These are phyloP conservation scores for Diploptera punctata DNA, from an alignment of 2,888 invertebrate species.

Conservation along the genomic window DNA sequence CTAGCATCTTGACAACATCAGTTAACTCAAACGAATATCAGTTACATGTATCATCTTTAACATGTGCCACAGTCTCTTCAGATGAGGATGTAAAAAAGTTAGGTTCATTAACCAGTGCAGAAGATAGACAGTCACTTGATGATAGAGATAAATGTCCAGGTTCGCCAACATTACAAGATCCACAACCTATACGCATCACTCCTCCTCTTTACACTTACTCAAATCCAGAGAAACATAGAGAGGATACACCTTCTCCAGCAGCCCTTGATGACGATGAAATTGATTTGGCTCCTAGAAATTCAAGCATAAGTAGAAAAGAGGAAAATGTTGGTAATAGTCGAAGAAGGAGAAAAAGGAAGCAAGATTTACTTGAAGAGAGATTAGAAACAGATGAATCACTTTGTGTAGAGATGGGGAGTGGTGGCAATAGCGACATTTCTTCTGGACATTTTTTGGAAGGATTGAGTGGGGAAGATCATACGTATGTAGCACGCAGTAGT, in stretches of 20 bases:
- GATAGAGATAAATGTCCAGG: constrained; percentile 39
- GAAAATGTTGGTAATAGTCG: constrained; percentile 47
- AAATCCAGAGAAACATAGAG: constrained; percentile 69
- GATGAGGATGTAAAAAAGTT: background rate
- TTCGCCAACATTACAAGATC: constrained; percentile 54
- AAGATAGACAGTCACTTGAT: constrained; percentile 50
- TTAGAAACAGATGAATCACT: constrained; percentile 30
- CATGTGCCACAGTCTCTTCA: background rate
- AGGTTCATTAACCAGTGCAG: background rate
- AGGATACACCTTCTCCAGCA: constrained; percentile 54
- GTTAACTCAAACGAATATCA: background rate
- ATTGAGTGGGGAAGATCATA: constrained; percentile 42
- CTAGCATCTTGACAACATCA: background rate
- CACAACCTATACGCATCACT: constrained; percentile 73
- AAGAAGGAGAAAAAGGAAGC: constrained; percentile 50
- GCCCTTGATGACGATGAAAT: constrained; percentile 43
- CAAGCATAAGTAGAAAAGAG: constrained; percentile 19
- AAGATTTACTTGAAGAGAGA: constrained; percentile 28
- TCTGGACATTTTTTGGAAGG: constrained; percentile 35
- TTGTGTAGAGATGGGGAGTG: constrained; percentile 3
- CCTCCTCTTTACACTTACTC: constrained; percentile 81
- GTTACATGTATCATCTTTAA: background rate
- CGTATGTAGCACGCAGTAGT: constrained; percentile 44
- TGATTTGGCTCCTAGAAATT: constrained; percentile 29
- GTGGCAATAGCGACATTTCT: constrained; percentile 22